Conservation (phyloP, 2,797 vertebrate species). For the Delichon dasypus region DNA sequence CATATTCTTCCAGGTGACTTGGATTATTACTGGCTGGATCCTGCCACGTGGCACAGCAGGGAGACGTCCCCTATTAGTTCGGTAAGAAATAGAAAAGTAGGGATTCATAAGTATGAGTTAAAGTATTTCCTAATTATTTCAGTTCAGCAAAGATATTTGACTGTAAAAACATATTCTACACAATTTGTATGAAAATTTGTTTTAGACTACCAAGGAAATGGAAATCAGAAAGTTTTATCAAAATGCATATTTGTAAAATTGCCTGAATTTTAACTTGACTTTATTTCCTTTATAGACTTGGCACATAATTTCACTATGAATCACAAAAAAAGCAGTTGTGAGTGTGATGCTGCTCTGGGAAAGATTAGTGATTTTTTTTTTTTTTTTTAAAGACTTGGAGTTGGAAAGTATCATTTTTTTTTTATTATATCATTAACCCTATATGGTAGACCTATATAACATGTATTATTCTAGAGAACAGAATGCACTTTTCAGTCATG, state of each 20-base stretch:
- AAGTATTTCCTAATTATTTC: not conserved
- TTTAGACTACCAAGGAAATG: not conserved
- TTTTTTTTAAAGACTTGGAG: not conserved
- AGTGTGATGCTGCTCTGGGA: not conserved
- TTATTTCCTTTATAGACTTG: not conserved
- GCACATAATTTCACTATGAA: not conserved
- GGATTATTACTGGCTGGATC: conserved; percentile 97
- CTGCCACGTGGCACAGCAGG: conserved; percentile 95
- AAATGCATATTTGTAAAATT: not conserved
- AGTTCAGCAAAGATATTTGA: not conserved
- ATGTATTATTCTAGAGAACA: not conserved
- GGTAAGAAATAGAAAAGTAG: conserved; percentile 69
- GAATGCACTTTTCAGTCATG: not conserved
- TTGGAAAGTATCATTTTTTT: not conserved
- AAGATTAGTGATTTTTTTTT: not conserved
- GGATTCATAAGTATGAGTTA: not conserved
- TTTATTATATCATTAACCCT: not conserved
- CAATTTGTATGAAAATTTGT: not conserved
- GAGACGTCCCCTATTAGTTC: conserved; percentile 82
- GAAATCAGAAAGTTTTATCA: not conserved
- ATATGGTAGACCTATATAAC: not conserved
- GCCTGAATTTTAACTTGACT: not conserved
- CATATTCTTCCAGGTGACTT: conserved; percentile 85
- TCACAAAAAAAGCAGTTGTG: not conserved
- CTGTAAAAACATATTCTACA: not conserved